Base-by-base conservation (phyloP, 2,888 invertebrate genomes). In the Sinohyriopsis cumingii region DNA sequence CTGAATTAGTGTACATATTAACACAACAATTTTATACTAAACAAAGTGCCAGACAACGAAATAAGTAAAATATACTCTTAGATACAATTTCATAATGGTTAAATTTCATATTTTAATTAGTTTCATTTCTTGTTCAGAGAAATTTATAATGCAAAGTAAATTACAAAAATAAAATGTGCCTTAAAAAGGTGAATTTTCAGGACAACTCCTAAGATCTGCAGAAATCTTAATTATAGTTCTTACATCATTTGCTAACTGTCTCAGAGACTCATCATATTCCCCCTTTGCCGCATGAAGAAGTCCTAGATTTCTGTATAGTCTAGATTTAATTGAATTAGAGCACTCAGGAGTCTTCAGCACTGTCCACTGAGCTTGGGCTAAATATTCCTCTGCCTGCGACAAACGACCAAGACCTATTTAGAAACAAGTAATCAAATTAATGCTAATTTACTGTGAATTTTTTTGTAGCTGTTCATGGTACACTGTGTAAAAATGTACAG, bases 281-380 rank as follows among this genome's bases (percentile, higher is more conserved):
- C 88, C 89, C 73, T 90, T 90, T 6, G 90, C 89, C 53, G 89
- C 88, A 73, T 88, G 86, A 55, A 90, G 81, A 59, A 90, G 78
- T 1, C 90, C 90, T 6, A 90, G 83, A 72, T 90, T 90, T 67
- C 90, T 80, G 79, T 88, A 86, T 28, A 90, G 83, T 68, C 86
- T 87, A n/a, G 88, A 89, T 75, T 87, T 85, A 74, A 90, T 90
- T 67, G 88, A 85, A 69, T 84, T 84, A n/a, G 89, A 86, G 77
- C 88, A 87, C 76, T 89, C 87, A 12, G 88, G 87, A 24, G 86
- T 89, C 75, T 89, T 90, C 53, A 89, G 73, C 0, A 90, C 89
- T 0, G 90, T 90, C 90, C 90, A 90, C 73, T 90, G 86, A 18
- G 90, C 90, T 73, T 90, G 90, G 0, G 89, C 86, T 60, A 90